phyloP scores from a whole-genome alignment of 1,140 invertebrate genomes.

The Drosophila virilis region DNA sequence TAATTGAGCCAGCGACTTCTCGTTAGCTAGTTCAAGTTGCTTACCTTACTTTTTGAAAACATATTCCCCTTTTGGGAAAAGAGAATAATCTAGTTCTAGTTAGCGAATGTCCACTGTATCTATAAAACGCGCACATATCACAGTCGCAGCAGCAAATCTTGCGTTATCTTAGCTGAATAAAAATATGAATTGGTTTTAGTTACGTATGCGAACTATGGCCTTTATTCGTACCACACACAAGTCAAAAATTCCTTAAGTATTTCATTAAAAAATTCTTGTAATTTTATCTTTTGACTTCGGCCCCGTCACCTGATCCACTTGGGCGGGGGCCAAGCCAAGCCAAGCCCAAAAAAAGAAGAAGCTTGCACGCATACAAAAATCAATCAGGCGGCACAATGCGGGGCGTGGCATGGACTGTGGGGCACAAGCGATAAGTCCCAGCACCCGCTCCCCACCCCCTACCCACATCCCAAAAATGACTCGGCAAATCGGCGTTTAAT shows the following conservation, averaged over 20 bases:
- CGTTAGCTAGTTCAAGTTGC: too few relatives aligned
- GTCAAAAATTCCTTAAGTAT: conserved; percentile 58
- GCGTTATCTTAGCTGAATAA: not conserved
- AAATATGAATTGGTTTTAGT: not conserved
- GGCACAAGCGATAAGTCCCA: conserved; percentile 61
- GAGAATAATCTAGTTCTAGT: too few relatives aligned
- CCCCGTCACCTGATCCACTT: conserved; percentile 1
- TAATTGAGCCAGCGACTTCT: too few relatives aligned
- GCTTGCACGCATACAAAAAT: conserved; percentile 73
- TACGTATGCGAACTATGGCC: conserved; percentile 8
- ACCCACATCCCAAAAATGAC: conserved; percentile 58
- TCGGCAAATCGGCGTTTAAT: conserved; percentile 78
- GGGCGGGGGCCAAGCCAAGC: not conserved
- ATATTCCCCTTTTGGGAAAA: too few relatives aligned
- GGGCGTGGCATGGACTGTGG: conserved; percentile 24
- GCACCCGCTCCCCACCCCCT: too few relatives aligned
- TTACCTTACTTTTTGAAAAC: too few relatives aligned
- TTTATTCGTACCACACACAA: not conserved
- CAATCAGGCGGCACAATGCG: conserved; percentile 79
- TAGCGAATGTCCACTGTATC: not conserved
- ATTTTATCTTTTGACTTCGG: conserved; percentile 43
- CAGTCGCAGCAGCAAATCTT: not conserved
- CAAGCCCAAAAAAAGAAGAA: not conserved
- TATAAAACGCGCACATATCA: not conserved
- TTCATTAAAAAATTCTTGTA: conserved; percentile 75